Percentiles rank a stretch among this genome's conserved stretches.
These are phyloP conservation scores for Holcopasites calliopsidis DNA, from an alignment of 1,140 invertebrate genomes.

Conservation along the genomic window DNA sequence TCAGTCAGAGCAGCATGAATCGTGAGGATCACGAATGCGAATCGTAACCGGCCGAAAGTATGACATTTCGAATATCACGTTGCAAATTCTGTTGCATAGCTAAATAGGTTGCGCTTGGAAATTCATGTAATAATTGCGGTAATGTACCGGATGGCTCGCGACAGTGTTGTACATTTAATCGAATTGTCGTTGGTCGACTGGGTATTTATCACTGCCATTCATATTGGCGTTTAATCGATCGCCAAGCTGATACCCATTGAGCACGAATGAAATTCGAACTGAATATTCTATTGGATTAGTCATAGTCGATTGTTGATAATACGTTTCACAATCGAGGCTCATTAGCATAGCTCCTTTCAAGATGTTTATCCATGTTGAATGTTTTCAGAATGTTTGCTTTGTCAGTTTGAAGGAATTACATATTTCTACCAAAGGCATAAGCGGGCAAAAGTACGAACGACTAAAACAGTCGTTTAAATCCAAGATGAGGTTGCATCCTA, in stretches of 20 bases:
- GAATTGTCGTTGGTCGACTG: conserved; percentile 40
- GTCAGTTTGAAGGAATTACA: too few species aligned
- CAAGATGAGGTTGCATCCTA: not conserved
- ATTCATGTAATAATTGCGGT: conserved; percentile 39
- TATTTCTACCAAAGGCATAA: too few species aligned
- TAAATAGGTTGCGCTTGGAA: conserved; percentile 8
- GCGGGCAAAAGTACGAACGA: too few species aligned
- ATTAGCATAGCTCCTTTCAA: too few species aligned
- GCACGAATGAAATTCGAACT: conserved; percentile 30
- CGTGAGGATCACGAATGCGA: not conserved
- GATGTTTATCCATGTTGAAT: too few species aligned
- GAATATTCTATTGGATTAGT: conserved; percentile 7
- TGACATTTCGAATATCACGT: not conserved
- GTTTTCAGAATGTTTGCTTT: too few species aligned
- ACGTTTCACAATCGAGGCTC: too few species aligned
- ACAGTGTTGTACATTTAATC: conserved; percentile 49
- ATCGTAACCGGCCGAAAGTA: not conserved
- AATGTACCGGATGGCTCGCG: conserved; percentile 36
- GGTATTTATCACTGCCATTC: conserved; percentile 25
- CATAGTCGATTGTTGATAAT: not conserved
- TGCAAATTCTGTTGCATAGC: conserved; percentile 1
- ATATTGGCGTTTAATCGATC: conserved; percentile 54
- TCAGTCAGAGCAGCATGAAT: not conserved
- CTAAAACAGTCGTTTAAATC: too few species aligned
- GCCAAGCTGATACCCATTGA: conserved; percentile 15